phyloP scores from a whole-genome alignment of 2,888 invertebrate species.

The Orthosia incerta region DNA sequence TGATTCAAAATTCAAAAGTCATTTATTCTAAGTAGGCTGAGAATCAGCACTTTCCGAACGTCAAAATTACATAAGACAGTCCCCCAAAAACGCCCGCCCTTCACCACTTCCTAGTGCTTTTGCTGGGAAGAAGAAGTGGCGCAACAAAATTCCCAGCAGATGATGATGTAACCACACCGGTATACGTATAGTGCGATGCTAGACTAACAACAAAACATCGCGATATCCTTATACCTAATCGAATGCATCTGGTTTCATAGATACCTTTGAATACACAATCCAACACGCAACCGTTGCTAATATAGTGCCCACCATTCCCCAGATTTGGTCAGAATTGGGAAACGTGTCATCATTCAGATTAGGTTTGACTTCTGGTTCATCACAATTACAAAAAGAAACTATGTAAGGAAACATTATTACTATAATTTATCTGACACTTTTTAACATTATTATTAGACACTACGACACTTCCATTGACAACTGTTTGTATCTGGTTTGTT shows the following conservation, averaged over 20 bases:
- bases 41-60: no score
- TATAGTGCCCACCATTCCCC: constrained; percentile 85
- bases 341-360: constrained; percentile 72
- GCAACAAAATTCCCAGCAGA: no score
- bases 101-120: no score
- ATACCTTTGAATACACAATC: constrained; percentile 79
- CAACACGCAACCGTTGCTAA: constrained; percentile 78
- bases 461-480: constrained; percentile 41
- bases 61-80: no score
- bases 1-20: no score
- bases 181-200: background rate
- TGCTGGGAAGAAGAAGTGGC: no score
- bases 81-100: no score
- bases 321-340: constrained; percentile 81
- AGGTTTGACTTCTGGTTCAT: constrained; percentile 71
- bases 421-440: constrained; percentile 52
- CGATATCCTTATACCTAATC: background rate
- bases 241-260: constrained; percentile 16
- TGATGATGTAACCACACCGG: no score
- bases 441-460: constrained; percentile 14
- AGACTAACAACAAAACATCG: background rate
- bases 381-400: constrained; percentile 80
- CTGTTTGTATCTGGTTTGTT: constrained; percentile 2
- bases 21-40: no score
- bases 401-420: constrained; percentile 68